Base-by-base conservation (phyloP, 2,888 invertebrate species). In the Tribolium freemani region DNA sequence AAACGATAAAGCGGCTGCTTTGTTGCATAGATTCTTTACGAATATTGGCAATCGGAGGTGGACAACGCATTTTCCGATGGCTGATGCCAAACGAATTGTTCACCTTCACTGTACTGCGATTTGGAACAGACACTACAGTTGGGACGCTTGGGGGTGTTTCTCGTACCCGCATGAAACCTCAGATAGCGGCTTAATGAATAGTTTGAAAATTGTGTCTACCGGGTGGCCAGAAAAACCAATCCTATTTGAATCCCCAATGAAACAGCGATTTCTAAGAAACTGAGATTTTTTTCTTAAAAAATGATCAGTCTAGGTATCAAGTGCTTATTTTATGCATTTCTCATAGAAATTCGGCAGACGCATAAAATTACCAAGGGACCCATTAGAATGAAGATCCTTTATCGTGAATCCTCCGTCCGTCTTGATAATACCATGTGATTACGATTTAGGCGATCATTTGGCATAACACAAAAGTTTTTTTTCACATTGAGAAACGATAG, bases 1-100 rank as follows among this genome's bases (percentile, higher is more conserved):
- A 30, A 51, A 38, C 63, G 63, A 63, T 63, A 63, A 63, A 63
- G 63, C 63, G 63, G 63, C 51, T 44, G 63, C 63, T 63, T 63
- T 63, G 63, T 63, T 50, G 50, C 61, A 61, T 51, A 51, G 51
- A 31, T 51, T 63, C 63, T 50, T 61, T 61, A 61, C 30, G 48
- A 50, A 20, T 30, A 50, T 50, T 48, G 61, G 48, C 61, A 48
- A 61, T 61, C 21, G 61, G 58, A 45, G 16, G 58, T 58, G 58
- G 58, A 58, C 45, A 46, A 44, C 2, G n/a, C n/a, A n/a, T n/a
- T n/a, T n/a, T n/a, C n/a, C n/a, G n/a, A n/a, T n/a, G n/a, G n/a
- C n/a, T n/a, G n/a, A n/a, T n/a, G n/a, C n/a, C n/a, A n/a, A n/a
- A n/a, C n/a, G n/a, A n/a, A n/a, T n/a, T n/a, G n/a, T n/a, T n/a